Percentiles rank a stretch among this genome's conserved stretches.
phyloP scores from a whole-genome alignment of 1,140 invertebrate species.

The Chrysopa pallens region DNA sequence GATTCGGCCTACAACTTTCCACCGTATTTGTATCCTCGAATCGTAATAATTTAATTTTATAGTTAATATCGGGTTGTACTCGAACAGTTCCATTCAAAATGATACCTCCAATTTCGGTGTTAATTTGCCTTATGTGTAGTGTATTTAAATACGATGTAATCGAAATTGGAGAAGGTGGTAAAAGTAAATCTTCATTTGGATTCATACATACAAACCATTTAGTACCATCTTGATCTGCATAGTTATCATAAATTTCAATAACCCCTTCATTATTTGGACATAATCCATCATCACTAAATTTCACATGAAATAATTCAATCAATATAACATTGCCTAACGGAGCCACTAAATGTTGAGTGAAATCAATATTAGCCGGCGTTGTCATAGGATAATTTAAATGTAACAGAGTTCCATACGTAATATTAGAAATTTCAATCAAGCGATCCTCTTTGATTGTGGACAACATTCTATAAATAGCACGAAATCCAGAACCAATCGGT shows the following conservation, averaged over 20 bases:
- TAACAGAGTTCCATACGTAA: constrained; percentile 20
- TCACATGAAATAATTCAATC: constrained; percentile 26
- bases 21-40: constrained; percentile 29
- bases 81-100: constrained; percentile 30
- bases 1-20: constrained; percentile 47
- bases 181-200: constrained; percentile 12
- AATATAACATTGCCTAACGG: constrained; percentile 35
- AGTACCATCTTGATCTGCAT: constrained; percentile 44
- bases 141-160: constrained; percentile 43
- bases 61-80: constrained; percentile 29
- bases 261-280: constrained; percentile 22
- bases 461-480: constrained; percentile 34
- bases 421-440: constrained; percentile 17
- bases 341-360: constrained; percentile 31
- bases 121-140: constrained; percentile 30
- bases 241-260: constrained; percentile 43
- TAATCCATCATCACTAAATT: constrained; percentile 20
- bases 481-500: constrained; percentile 31
- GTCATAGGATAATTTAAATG: constrained; percentile 34
- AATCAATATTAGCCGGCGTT: constrained; percentile 27
- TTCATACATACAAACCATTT: constrained; percentile 39
- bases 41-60: constrained; percentile 35
- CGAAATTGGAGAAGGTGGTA: constrained; percentile 26
- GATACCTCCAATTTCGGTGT: constrained; percentile 20
- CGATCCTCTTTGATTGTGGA: constrained; percentile 16